Evolutionary conservation across 2,113 vertebrate species (phyloP).

Genomic region (Rhynchopsitta pachyrhyncha): DNA sequence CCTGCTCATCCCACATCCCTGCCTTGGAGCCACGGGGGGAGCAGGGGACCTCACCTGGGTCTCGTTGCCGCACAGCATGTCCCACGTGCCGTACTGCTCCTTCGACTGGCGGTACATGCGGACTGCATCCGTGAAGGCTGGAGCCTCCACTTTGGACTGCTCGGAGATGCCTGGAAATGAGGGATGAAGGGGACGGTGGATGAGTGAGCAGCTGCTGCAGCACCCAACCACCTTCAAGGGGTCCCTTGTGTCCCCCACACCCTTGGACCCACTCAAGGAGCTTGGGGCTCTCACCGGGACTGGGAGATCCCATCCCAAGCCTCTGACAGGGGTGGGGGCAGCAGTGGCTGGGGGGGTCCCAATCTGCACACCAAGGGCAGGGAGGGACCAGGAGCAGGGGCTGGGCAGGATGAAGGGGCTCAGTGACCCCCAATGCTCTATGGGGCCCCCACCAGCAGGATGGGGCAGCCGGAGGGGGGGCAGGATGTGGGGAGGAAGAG

Average conservation of each 20-base stretch:
- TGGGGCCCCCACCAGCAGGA: background rate
- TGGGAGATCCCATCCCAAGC: too few species aligned
- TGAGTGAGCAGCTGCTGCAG: background rate
- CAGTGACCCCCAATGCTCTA: background rate
- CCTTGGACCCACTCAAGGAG: accelerated
- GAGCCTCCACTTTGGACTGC: constrained; percentile 85
- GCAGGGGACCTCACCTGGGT: constrained; percentile 78
- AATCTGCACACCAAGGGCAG: background rate
- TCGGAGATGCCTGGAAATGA: constrained; percentile 84
- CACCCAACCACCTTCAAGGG: background rate
- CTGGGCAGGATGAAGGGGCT: background rate
- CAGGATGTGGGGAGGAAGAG: background rate
- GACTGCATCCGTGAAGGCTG: constrained; percentile 88
- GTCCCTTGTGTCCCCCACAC: accelerated
- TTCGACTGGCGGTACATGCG: constrained; percentile 87
- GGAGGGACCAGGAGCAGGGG: background rate
- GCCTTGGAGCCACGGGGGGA: background rate
- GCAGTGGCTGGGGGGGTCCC: background rate
- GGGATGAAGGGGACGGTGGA: background rate
- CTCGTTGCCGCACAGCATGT: constrained; percentile 92
- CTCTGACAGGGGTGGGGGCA: accelerated
- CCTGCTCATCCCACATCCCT: background rate
- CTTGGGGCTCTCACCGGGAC: accelerated
- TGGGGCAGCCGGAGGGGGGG: accelerated
- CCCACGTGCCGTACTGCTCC: constrained; percentile 94